These are phyloP conservation scores for Phortica magna DNA, from an alignment of 2,888 invertebrate species.

Conservation along the genomic window DNA sequence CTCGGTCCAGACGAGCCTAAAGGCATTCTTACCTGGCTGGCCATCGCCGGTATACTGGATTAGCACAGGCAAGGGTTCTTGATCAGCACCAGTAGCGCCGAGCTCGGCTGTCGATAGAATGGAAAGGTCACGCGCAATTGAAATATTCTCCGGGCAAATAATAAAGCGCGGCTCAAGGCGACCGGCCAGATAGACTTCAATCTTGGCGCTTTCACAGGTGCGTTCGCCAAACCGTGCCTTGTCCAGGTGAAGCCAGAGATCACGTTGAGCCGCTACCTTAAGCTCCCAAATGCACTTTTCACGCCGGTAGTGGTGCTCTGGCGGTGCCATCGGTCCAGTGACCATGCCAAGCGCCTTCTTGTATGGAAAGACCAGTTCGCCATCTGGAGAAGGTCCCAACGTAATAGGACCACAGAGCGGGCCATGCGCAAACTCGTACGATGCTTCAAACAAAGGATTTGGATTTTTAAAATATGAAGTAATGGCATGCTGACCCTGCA, in stretches of 20 bases:
- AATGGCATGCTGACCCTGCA: conserved; percentile 91
- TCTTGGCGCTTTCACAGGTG: conserved; percentile 90
- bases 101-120: conserved; percentile 89
- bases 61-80: conserved; percentile 83
- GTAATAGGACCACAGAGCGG: conserved; percentile 92
- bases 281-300: conserved; percentile 91
- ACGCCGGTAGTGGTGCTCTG: conserved; percentile 75
- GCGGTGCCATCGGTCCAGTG: conserved; percentile 74
- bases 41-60: conserved; percentile 87
- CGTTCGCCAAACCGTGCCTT: conserved; percentile 91
- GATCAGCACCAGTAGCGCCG: conserved; percentile 81
- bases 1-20: conserved; percentile 94
- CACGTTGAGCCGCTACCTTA: conserved; percentile 88
- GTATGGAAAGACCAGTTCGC: conserved; percentile 92
- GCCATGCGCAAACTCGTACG: conserved; percentile 93
- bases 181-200: conserved; percentile 88
- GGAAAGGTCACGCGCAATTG: conserved; percentile 87
- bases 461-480: conserved; percentile 93
- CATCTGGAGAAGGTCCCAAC: conserved; percentile 88
- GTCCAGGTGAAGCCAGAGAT: conserved; percentile 92
- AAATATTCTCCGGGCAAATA: conserved; percentile 92
- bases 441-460: conserved; percentile 90
- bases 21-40: conserved; percentile 89
- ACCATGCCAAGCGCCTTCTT: conserved; percentile 85
- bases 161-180: conserved; percentile 87